Evolutionary conservation across 2,113 vertebrate species (phyloP).

Genomic region (Pterocles burchelli): DNA sequence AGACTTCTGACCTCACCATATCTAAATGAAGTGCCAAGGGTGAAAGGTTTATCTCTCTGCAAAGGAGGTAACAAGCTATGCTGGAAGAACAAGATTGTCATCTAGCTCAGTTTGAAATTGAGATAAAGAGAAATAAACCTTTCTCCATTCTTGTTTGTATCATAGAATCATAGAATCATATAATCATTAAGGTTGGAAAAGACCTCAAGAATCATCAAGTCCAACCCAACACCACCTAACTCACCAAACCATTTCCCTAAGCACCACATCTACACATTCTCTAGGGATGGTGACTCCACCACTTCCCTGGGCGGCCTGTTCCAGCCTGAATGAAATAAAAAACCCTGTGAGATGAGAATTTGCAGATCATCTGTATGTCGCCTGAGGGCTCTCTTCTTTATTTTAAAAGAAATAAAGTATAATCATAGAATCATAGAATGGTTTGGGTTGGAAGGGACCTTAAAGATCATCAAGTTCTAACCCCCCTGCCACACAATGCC

Average conservation of each 20-base stretch:
- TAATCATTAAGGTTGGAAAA: too few relatives aligned
- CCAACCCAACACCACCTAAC: too few relatives aligned
- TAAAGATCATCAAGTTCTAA: too few relatives aligned
- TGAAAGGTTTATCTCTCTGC: not conserved
- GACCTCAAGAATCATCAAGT: too few relatives aligned
- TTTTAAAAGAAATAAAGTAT: not conserved
- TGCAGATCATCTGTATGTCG: not conserved
- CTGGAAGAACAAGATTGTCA: not conserved
- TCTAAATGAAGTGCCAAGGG: not conserved
- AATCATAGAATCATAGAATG: too few relatives aligned
- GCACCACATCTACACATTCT: too few relatives aligned
- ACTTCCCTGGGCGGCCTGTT: too few relatives aligned
- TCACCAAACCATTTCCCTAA: too few relatives aligned
- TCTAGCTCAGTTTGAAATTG: not conserved
- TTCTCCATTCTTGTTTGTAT: not conserved
- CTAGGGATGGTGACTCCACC: too few relatives aligned
- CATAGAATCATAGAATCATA: not conserved
- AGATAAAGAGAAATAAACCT: not conserved
- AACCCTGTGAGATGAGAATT: not conserved
- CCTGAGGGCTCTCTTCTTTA: not conserved
- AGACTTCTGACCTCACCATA: not conserved
- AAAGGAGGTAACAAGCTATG: not conserved
- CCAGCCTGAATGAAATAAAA: not conserved
- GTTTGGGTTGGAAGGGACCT: too few relatives aligned
- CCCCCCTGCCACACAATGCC: too few relatives aligned